Percentiles rank a stretch among this genome's conserved stretches.
These are phyloP conservation scores for Temnothorax longispinosus DNA, from an alignment of 1,140 invertebrate species.

Conservation along the genomic window DNA sequence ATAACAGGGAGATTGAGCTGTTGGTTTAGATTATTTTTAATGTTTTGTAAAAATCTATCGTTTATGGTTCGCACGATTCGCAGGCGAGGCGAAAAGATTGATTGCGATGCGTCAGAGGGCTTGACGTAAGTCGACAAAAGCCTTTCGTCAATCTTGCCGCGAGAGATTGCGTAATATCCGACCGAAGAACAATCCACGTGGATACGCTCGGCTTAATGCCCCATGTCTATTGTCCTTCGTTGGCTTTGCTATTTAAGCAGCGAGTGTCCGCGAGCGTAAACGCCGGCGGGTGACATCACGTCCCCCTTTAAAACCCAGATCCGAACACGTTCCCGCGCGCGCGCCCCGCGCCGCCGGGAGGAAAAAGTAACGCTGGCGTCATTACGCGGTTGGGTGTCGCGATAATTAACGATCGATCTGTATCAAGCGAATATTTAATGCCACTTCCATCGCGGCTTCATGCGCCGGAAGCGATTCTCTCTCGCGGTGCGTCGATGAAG, in stretches of 20 bases:
- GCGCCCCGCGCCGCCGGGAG: background rate
- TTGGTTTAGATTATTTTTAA: background rate
- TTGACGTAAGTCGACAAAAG: slow-evolving; percentile 35
- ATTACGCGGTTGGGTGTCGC: background rate
- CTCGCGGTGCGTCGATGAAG: background rate
- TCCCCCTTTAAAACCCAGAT: slow-evolving; percentile 61
- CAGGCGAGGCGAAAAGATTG: background rate
- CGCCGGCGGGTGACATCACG: slow-evolving; percentile 72
- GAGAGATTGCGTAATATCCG: slow-evolving; percentile 49
- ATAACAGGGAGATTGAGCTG: background rate
- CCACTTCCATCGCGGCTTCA: background rate
- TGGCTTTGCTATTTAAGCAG: slow-evolving; percentile 59
- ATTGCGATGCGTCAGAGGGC: background rate
- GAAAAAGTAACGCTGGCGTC: slow-evolving; percentile 39
- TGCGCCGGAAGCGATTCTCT: background rate
- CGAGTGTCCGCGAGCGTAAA: slow-evolving; percentile 49
- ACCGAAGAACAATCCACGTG: slow-evolving; percentile 46
- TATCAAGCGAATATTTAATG: slow-evolving; percentile 1
- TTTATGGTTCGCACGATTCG: background rate
- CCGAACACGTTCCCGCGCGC: background rate
- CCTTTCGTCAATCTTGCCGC: slow-evolving; percentile 43
- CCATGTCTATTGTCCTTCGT: slow-evolving; percentile 71
- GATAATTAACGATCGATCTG: slow-evolving; percentile 41
- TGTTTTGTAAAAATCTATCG: background rate
- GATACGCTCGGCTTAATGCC: slow-evolving; percentile 61